Base-by-base conservation (phyloP, 2,113 vertebrate species). In the Strix uralensis region DNA sequence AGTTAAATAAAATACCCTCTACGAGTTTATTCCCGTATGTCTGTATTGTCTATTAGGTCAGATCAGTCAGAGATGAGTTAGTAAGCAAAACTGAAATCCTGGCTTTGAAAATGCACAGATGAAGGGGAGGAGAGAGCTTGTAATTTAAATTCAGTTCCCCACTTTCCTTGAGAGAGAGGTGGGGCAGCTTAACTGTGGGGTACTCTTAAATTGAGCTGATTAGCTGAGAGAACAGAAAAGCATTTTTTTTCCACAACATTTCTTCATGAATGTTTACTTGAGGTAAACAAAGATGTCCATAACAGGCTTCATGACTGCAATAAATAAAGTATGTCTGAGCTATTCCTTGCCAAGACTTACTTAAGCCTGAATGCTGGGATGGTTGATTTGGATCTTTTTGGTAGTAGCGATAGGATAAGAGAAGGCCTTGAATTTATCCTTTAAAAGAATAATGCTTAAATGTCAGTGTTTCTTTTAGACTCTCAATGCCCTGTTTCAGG, bases 41-140 rank as follows among this genome's bases (percentile, higher is more conserved):
- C 67, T 77, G 15, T 59, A 23, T 19, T 86, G 17, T 44, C 47
- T 84, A 12, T 69, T 79, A 51, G 44, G 32, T 63, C 47, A 81
- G 29, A 63, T 58, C 22, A 14, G 20, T 47, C 57, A 63, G 73
- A 40, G 32, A 55, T 9, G 55, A 46, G 12, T 63, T 84, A 69
- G 54, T 17, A 75, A 86, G 25, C 44, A 91, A 36, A 91, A 72
- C 27, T 52, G 61, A 84, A 89, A 69, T 89, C 42, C 69, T 89
- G 81, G 49, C 54, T 94, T 85, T 95, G 67, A 82, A 89, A 89
- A 77, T 5, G 36, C 67, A 69, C 84, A 94, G 86, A 85, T 86
- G 91, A 95, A 65, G 81, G 65, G 77, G 77, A 96, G 95, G 93
- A 94, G 89, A 79, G 26, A 1, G 2, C 46, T 66, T 82, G n/a